Evolutionary conservation across 2,113 vertebrate genomes (phyloP), one percentile per base, ranked within the genome.

Genomic region (Calcarius ornatus): DNA sequence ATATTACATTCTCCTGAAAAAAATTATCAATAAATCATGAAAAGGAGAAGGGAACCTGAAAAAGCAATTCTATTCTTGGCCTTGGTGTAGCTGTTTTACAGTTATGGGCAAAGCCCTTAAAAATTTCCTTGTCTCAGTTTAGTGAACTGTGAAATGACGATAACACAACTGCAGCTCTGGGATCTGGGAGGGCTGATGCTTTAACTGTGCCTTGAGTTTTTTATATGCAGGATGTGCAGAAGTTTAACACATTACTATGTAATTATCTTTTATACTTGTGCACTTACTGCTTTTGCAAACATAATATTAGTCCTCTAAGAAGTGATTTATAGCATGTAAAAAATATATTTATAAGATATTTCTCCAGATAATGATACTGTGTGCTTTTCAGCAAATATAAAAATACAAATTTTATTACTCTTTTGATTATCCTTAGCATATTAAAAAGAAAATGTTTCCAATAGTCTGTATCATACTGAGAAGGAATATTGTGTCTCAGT

Each of bases 111-210:
- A 88, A 92, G 53, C 16, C 51, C 31, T 96, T 81, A 83, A 68
- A 93, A 71, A 11, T 88, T 40, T 70, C 73, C 85, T 90, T 73
- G 31, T 92, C 78, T 95, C 82, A 45, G 60, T 90, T 81, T 88
- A 51, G 57, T 93, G 85, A 66, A 27, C 79, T 81, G 72, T 78
- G 69, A 93, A 96, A 93, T 28, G 27, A 38, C 0, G 5, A n/a
- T 59, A 93, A 75, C 25, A 35, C 51, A 81, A 33, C 35, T 64
- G 64, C 47, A 86, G 60, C 76, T 51, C 70, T 51, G 47, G 75
- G 51, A 80, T 28, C 35, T 73, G 75, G 22, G 72, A 82, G 45
- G 23, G 42, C 48, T 79, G 53, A 42, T 60, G 63, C 27, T 89
- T 86, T 43, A 66, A 43, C 56, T 33, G 11, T 59, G 72, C 56